Conservation (phyloP, 2,888 invertebrate genomes). For the Metopia argyrocephala region DNA sequence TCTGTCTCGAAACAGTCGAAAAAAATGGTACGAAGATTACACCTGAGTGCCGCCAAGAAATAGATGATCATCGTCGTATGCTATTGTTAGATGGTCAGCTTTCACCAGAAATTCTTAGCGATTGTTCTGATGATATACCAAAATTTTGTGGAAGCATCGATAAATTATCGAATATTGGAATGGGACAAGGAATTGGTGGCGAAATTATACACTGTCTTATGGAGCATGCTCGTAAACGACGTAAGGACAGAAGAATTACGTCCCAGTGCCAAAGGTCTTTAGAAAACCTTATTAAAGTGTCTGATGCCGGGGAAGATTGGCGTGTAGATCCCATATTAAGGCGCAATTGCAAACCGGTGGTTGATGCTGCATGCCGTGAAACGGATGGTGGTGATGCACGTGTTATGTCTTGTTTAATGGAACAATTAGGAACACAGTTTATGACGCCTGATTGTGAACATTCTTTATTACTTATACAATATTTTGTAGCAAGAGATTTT, state of each 20-base stretch:
- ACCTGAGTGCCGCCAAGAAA: conserved; percentile 90
- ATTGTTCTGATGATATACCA: conserved; percentile 91
- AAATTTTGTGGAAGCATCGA: conserved; percentile 87
- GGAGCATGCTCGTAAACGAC: conserved; percentile 86
- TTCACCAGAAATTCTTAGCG: conserved; percentile 93
- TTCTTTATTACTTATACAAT: conserved; percentile 96
- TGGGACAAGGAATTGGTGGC: conserved; percentile 81
- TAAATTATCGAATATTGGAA: conserved; percentile 68
- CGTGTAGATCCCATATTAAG: conserved; percentile 94
- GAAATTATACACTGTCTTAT: conserved; percentile 97
- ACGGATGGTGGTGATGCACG: conserved; percentile 87
- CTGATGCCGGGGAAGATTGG: conserved; percentile 97
- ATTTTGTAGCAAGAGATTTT: conserved; percentile 97
- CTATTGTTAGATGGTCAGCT: conserved; percentile 95
- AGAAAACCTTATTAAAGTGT: conserved; percentile 88
- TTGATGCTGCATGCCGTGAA: conserved; percentile 87
- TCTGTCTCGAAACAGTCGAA: conserved; percentile 91
- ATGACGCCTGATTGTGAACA: conserved; percentile 95
- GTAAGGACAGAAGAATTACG: conserved; percentile 83
- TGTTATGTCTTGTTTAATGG: conserved; percentile 96
- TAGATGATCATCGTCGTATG: conserved; percentile 93
- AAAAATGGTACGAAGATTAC: conserved; percentile 86
- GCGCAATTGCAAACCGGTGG: conserved; percentile 91
- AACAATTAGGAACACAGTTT: conserved; percentile 87
- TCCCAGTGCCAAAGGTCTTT: conserved; percentile 87